Evolutionary conservation across 2,888 invertebrate genomes (phyloP).

Genomic region (Thymelicus acteon): DNA sequence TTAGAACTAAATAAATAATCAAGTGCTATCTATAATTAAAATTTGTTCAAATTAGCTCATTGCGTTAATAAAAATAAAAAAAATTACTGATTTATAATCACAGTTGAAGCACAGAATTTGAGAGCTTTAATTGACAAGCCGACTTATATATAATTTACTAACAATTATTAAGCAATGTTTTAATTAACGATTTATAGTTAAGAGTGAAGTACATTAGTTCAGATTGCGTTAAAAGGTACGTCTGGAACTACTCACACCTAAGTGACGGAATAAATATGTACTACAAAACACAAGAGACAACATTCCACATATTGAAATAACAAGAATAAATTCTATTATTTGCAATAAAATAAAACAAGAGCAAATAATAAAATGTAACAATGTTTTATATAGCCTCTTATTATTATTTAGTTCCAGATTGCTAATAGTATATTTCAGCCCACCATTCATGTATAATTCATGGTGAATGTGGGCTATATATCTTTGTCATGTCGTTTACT

Average conservation of each 20-base stretch:
- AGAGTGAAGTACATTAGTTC: slow-evolving; percentile 32
- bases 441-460: too few relatives aligned
- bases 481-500: slow-evolving; percentile 34
- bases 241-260: slow-evolving; percentile 24
- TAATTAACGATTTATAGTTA: slow-evolving; percentile 32
- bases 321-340: slow-evolving; percentile 31
- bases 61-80: slow-evolving; percentile 60
- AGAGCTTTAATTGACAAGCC: slow-evolving; percentile 62
- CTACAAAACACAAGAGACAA: slow-evolving; percentile 29
- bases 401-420: slow-evolving; percentile 27
- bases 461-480: too few relatives aligned
- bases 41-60: slow-evolving; percentile 75
- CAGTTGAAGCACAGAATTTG: slow-evolving; percentile 76
- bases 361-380: slow-evolving; percentile 36
- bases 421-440: neutral
- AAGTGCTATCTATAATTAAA: slow-evolving; percentile 71
- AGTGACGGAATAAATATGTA: slow-evolving; percentile 28
- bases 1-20: slow-evolving; percentile 77
- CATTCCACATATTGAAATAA: slow-evolving; percentile 30
- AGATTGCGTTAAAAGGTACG: slow-evolving; percentile 19
- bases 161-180: slow-evolving; percentile 37
- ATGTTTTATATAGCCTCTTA: slow-evolving; percentile 34
- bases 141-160: slow-evolving; percentile 34
- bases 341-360: slow-evolving; percentile 25
- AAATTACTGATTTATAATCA: slow-evolving; percentile 75